Base-by-base conservation (phyloP, 2,888 invertebrate genomes). In the Clanis bilineata region DNA sequence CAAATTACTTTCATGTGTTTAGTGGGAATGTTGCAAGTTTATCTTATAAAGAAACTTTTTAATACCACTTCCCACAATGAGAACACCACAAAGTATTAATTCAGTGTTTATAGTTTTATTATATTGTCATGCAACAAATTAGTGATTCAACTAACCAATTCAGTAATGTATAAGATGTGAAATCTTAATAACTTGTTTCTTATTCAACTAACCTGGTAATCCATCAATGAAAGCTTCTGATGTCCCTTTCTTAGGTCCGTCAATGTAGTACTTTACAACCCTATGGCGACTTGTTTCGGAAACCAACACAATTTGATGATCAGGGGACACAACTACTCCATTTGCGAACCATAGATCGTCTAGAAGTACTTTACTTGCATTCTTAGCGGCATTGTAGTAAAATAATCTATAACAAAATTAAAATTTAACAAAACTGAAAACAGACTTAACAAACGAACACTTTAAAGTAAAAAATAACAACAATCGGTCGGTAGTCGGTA, bases 281-380 rank as follows among this genome's bases (percentile, higher is more conserved):
- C 96, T 93, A 58, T 93, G 93, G 3, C 86, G 88, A 3, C 83
- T 77, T 0, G 95, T 94, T 86, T 99, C 99, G 1, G 95, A 86
- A 0, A 98, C 94, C 25, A 99, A 84, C 2, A 99, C 79, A 74
- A 96, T 97, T 62, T 96, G 95, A 80, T 97, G 96, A 74, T 97
- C 95, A 4, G 95, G 94, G 12, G 97, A 96, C 0, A 99, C 76
- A 57, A 93, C 94, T 23, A 99, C 84, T 15, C 99, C 99, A 85
- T 99, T 99, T 0, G 98, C 93, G 85, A 98, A 98, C 83, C 94
- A 95, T 0, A 99, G 75, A 54, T 96, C 93, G 64, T 96, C 94
- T 0, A 97, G 77, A 28, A 99, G 84, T 2, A 98, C 96, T 74
- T 93, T 94, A 75, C 95, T 96, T 66, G 93, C 93, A 75, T 97